These are phyloP conservation scores for Polymixis flavicincta DNA, from an alignment of 2,888 invertebrate genomes.

Conservation along the genomic window DNA sequence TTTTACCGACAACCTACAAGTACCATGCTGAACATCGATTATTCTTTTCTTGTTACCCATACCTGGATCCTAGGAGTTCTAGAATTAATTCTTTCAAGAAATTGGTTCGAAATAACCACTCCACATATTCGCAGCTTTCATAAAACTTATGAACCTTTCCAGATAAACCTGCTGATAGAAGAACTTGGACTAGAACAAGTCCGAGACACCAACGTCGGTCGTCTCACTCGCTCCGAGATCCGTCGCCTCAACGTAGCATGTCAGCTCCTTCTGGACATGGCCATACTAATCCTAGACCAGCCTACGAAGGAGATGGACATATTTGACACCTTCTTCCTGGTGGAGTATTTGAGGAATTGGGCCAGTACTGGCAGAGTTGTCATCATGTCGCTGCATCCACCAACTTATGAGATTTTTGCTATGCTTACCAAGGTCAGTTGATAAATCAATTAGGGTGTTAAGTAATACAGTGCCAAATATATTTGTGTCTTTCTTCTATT, in stretches of 20 bases:
- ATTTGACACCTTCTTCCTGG: constrained; percentile 98
- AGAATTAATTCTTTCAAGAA: not conserved
- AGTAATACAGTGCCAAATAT: not conserved
- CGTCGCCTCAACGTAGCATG: constrained; percentile 97
- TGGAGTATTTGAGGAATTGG: constrained; percentile 98
- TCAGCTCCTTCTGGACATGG: constrained; percentile 96
- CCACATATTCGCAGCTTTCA: not conserved
- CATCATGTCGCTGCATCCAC: constrained; percentile 97
- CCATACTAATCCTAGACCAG: constrained; percentile 96
- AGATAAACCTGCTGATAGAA: constrained; percentile 97
- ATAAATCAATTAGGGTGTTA: not conserved
- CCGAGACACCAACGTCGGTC: constrained; percentile 95
- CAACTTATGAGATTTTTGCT: constrained; percentile 98
- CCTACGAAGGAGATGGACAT: constrained; percentile 97
- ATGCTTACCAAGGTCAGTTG: constrained; percentile 94
- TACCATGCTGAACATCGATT: not conserved
- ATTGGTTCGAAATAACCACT: not conserved
- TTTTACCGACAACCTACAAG: not conserved
- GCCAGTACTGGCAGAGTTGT: constrained; percentile 95
- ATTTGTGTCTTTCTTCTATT: not conserved
- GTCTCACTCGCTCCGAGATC: constrained; percentile 96
- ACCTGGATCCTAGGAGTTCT: not conserved
- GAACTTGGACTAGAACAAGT: constrained; percentile 97
- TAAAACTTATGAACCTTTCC: constrained; percentile 66
- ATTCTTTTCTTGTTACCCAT: not conserved